These are phyloP conservation scores for Propithecus perrieri DNA, from an alignment of 2,797 vertebrate species.

Conservation along the genomic window DNA sequence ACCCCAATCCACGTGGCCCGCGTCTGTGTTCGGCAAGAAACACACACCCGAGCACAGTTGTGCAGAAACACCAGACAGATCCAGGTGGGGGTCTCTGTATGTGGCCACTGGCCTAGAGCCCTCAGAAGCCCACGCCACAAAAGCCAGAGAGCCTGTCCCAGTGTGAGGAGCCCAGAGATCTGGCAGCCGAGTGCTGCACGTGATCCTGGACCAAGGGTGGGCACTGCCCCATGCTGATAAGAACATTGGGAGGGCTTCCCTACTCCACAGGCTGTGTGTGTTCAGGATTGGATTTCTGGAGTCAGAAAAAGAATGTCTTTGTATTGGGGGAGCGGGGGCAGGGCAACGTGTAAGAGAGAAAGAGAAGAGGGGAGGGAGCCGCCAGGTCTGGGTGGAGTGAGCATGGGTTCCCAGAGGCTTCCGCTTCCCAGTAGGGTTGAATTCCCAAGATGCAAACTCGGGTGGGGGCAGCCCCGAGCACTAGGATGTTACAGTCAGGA, in stretches of 20 bases:
- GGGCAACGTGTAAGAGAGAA: not conserved
- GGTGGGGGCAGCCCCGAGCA: not conserved
- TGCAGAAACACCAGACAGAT: not conserved
- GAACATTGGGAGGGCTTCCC: not conserved
- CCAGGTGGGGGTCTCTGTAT: not conserved
- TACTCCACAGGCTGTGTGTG: fast-evolving
- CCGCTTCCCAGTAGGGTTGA: not conserved
- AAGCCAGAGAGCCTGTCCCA: not conserved
- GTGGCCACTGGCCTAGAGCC: not conserved
- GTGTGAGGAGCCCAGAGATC: not conserved
- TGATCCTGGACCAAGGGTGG: not conserved
- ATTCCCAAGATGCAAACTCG: not conserved
- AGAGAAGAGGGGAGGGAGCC: not conserved
- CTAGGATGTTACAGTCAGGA: not conserved
- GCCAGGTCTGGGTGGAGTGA: not conserved
- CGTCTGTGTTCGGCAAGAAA: not conserved
- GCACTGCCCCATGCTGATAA: fast-evolving
- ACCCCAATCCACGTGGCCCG: too few relatives aligned
- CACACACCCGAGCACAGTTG: not conserved
- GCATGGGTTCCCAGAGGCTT: not conserved
- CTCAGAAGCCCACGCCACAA: fast-evolving
- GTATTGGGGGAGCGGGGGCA: not conserved
- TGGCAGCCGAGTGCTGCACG: fast-evolving
- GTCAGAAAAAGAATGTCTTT: not conserved
- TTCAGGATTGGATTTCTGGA: not conserved